These are phyloP conservation scores for Drosophila repletoides DNA, from an alignment of 1,140 invertebrate species.

Conservation along the genomic window DNA sequence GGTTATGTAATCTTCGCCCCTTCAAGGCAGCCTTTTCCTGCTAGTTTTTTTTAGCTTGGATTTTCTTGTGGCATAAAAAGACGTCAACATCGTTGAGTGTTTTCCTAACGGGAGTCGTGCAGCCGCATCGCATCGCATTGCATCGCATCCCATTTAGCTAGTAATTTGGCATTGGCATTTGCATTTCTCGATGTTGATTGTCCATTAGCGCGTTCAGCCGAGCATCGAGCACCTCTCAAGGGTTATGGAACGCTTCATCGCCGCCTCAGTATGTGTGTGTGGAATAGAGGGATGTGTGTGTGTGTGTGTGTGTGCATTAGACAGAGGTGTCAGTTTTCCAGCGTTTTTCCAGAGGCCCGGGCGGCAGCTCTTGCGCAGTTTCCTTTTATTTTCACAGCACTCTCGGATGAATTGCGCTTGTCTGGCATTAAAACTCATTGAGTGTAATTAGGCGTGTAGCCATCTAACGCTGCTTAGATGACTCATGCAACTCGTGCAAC, in stretches of 20 bases:
- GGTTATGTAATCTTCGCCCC: too few species aligned
- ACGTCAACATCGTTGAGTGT: too few species aligned
- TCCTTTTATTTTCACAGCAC: not conserved
- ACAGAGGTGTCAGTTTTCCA: conserved; percentile 57
- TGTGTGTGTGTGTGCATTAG: conserved; percentile 13
- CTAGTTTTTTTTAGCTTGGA: too few species aligned
- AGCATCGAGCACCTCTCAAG: conserved; percentile 25
- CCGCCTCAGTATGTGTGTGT: not conserved
- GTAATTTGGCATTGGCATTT: conserved; percentile 39
- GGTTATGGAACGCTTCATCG: not conserved
- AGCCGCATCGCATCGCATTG: too few species aligned
- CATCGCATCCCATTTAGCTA: conserved; percentile 29
- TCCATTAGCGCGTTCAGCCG: conserved; percentile 40
- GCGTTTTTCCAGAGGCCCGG: conserved; percentile 22
- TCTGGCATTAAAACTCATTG: conserved; percentile 62
- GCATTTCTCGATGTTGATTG: conserved; percentile 37
- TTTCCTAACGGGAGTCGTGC: conserved; percentile 24
- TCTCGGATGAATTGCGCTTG: conserved; percentile 14
- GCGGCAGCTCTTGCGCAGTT: not conserved
- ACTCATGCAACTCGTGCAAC: conserved; percentile 48
- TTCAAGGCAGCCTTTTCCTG: too few species aligned
- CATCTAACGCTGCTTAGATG: conserved; percentile 47
- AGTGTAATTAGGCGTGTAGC: conserved; percentile 65
- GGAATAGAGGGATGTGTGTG: not conserved
- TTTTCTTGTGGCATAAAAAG: too few species aligned